Evolutionary conservation across 2,888 invertebrate species (phyloP).

Genomic region (Gari tellinella): DNA sequence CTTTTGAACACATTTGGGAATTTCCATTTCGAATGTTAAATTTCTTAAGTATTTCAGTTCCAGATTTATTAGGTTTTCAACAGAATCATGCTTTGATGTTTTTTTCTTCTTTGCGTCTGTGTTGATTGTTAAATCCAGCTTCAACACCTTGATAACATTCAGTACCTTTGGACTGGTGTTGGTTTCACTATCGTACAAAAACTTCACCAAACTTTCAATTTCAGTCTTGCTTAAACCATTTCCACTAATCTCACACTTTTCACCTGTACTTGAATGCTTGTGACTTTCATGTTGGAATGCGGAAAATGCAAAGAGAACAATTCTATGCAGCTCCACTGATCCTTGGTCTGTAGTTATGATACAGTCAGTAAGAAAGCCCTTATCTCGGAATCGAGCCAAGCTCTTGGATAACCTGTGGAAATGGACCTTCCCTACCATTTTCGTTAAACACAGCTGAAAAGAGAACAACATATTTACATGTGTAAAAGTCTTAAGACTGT

Average conservation of each 20-base stretch:
- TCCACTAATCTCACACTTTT: conserved; percentile 4
- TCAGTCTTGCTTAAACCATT: conserved; percentile 15
- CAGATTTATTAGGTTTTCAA: conserved; percentile 16
- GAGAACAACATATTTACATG: too few relatives aligned
- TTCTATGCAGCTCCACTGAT: conserved; percentile 29
- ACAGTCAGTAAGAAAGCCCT: conserved; percentile 31
- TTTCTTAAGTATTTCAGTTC: conserved; percentile 50
- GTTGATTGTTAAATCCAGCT: conserved; percentile 38
- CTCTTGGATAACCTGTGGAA: conserved; percentile 40
- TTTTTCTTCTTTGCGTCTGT: conserved; percentile 25
- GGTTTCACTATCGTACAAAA: conserved; percentile 43
- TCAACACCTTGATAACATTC: conserved; percentile 33
- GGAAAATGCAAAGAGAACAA: conserved; percentile 45
- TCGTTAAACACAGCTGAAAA: too few relatives aligned
- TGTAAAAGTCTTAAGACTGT: too few relatives aligned
- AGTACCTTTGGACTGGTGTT: conserved; percentile 6
- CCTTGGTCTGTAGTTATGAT: conserved; percentile 21
- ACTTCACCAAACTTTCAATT: conserved; percentile 35
- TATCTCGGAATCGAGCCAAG: conserved; percentile 32
- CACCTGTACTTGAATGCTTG: neutral
- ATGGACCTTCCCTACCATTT: conserved; percentile 34
- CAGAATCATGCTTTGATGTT: conserved; percentile 16
- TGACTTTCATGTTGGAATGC: conserved; percentile 10
- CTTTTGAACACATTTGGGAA: conserved; percentile 37
- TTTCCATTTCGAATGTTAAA: conserved; percentile 43